Conservation (phyloP, 1,140 invertebrate species). For the Phenacoccus solenopsis region DNA sequence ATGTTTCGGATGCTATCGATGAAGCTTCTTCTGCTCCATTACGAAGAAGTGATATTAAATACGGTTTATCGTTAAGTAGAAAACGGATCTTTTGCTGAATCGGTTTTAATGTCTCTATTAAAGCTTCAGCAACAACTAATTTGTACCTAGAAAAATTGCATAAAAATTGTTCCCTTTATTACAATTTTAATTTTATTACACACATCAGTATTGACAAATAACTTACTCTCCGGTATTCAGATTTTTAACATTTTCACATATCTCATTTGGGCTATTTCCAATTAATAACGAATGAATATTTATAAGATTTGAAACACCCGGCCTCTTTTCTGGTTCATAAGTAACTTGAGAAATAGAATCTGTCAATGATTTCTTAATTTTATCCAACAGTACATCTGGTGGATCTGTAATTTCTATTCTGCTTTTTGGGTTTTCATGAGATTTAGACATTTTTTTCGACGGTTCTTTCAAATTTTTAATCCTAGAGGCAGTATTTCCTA, state of each 20-base stretch:
- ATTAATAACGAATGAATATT: conserved; percentile 65
- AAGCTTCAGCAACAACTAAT: conserved; percentile 52
- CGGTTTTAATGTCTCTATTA: conserved; percentile 57
- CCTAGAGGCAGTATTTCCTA: conserved; percentile 33
- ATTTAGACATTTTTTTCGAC: conserved; percentile 95
- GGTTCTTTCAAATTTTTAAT: conserved; percentile 74
- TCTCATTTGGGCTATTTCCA: conserved; percentile 51
- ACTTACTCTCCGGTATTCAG: conserved; percentile 57
- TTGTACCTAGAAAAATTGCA: conserved; percentile 53
- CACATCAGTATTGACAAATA: conserved; percentile 27
- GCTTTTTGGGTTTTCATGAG: conserved; percentile 61
- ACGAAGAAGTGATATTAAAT: conserved; percentile 52
- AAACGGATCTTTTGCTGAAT: conserved; percentile 49
- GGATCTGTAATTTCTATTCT: conserved; percentile 69
- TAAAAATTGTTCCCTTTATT: too few relatives aligned
- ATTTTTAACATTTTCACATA: conserved; percentile 49
- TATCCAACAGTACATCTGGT: conserved; percentile 60
- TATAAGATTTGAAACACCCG: conserved; percentile 81
- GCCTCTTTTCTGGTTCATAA: conserved; percentile 61
- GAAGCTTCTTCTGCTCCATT: conserved; percentile 55
- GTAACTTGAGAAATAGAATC: conserved; percentile 76
- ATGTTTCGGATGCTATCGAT: conserved; percentile 50
- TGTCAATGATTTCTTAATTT: conserved; percentile 83
- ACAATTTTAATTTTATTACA: too few relatives aligned
- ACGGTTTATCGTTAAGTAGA: conserved; percentile 44